A percentile compares a stretch with the other conserved stretches of the same genome.
These are phyloP conservation scores for Phyllostomus hastatus DNA, from an alignment of 2,113 vertebrate genomes.

Conservation along the genomic window DNA sequence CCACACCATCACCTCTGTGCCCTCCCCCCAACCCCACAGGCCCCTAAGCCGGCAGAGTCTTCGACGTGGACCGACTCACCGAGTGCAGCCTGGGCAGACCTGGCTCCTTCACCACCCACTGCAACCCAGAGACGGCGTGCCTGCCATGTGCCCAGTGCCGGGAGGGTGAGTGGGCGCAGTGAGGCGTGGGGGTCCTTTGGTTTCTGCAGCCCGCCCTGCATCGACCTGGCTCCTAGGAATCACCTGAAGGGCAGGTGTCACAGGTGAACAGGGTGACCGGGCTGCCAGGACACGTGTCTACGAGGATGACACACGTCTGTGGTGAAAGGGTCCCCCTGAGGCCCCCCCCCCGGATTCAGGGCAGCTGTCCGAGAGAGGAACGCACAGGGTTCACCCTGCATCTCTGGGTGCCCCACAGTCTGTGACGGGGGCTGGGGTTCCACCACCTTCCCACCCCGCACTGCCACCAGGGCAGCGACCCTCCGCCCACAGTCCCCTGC, in stretches of 20 bases:
- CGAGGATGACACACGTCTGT: accelerated
- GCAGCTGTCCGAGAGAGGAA: accelerated
- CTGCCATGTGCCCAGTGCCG: neutral
- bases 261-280: accelerated
- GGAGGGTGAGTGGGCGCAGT: neutral
- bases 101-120: neutral
- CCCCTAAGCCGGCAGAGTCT: neutral
- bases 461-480: accelerated
- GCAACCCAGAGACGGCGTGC: neutral
- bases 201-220: accelerated
- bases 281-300: accelerated
- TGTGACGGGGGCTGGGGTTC: accelerated
- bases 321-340: too few relatives aligned
- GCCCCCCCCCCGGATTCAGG: neutral
- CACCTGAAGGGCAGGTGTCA: accelerated
- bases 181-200: accelerated
- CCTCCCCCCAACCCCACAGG: slow-evolving; percentile 44
- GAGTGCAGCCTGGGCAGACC: neutral
- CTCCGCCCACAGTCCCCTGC: neutral
- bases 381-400: accelerated
- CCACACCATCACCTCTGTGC: neutral
- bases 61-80: neutral
- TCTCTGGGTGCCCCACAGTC: too few relatives aligned
- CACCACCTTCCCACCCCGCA: neutral
- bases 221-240: accelerated